Evolutionary conservation across 30 jellyfish, hydroid and myxozoan genomes (phyloP), one percentile per base, ranked within the genome.

Genomic region (Aurelia sp.): DNA sequence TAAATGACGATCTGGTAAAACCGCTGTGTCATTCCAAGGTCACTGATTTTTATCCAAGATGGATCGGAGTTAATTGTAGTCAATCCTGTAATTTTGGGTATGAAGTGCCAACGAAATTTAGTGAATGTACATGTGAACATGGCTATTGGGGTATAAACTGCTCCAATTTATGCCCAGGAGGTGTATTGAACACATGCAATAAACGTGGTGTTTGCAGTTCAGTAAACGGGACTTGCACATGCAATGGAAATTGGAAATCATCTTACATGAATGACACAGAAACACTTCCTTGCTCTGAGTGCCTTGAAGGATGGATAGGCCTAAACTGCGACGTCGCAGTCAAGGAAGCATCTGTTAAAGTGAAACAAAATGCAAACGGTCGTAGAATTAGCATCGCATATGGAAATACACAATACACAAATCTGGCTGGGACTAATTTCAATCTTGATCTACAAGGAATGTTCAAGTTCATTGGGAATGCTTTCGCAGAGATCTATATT

Each of bases 131-230:
- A 20, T 84, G 93, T 21, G 93, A 84, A 63, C 63, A 59, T 41
- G 93, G 93, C 18, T 84, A 84, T 70, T 84, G 93, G 93, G 87
- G 83, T 30, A 12, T 20, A 27, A 74, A 84, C 57, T 84, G 93
- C 73, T 22, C 87, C 20, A 31, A 48, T 19, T 22, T 84, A 10
- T 84, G 93, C 48, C 87, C 93, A 15, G 93, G 93, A 35, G 93
- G 93, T 7, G 35, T 73, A 17, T 59, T 84, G 37, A 84, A 73
- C 23, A 72, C 93, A 21, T 84, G 93, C 61, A 84, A 73, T 66
- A 84, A 47, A 40, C 76, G 66, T 10, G 93, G 93, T 41, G 62
- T 11, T 17, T 84, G 93, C 60, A 60, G 63, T 59, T 9, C 27
- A 7, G 68, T 6, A 17, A 50, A 64, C 58, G 93, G 93, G 12